Evolutionary conservation across 2,113 vertebrate species (phyloP).

Genomic region (Actenoides lindsayi): DNA sequence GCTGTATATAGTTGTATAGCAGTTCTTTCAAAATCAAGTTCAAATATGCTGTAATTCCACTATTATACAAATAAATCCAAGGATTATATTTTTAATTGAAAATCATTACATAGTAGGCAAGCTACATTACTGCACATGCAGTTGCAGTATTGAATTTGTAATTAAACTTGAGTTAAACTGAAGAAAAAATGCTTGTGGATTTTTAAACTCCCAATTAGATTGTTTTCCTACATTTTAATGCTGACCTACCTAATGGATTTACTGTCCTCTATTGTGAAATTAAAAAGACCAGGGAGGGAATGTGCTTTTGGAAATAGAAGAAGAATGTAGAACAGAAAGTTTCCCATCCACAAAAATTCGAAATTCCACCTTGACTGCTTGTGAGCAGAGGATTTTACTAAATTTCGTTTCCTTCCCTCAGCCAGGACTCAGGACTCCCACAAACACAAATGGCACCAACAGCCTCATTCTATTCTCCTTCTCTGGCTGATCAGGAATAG

Average conservation of each 20-base stretch:
- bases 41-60: neutral
- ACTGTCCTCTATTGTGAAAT: neutral
- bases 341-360: neutral
- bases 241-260: neutral
- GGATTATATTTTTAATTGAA: neutral
- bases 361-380: neutral
- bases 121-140: neutral
- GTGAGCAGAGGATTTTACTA: neutral
- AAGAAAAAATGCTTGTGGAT: conserved; percentile 5
- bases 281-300: neutral
- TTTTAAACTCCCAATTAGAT: neutral
- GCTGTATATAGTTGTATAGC: neutral
- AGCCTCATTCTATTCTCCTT: neutral
- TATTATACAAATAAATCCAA: neutral
- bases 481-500: neutral
- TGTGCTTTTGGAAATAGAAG: neutral
- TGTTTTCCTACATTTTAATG: conserved; percentile 4
- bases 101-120: neutral
- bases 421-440: neutral
- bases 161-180: conserved; percentile 11
- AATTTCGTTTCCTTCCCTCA: neutral
- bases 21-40: neutral
- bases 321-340: neutral
- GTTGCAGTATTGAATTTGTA: conserved; percentile 18
- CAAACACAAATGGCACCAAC: neutral